Conservation (phyloP, 2,113 vertebrate species). For the Odocoileus hemionus region DNA sequence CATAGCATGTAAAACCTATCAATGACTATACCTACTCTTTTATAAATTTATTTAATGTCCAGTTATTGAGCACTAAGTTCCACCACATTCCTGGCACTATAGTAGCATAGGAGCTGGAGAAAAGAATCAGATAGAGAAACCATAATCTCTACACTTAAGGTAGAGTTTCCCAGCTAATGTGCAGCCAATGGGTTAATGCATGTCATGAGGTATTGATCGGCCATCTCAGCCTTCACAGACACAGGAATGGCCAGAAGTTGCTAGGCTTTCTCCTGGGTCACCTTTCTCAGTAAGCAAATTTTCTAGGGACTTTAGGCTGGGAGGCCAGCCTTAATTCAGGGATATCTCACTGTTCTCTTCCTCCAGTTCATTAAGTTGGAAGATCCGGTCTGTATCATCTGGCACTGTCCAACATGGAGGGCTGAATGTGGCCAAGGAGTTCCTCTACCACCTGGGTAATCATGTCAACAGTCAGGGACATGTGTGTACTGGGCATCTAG, state of each 20-base stretch:
- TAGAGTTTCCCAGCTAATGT: not conserved
- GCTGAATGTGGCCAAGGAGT: not conserved
- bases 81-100: too few species aligned
- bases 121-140: not conserved
- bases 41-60: not conserved
- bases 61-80: not conserved
- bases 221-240: not conserved
- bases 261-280: not conserved
- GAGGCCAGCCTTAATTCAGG: not conserved
- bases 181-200: not conserved
- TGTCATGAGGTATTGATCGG: rapidly evolving
- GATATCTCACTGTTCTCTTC: not conserved
- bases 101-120: not conserved
- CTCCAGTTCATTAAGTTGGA: not conserved
- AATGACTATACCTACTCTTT: not conserved
- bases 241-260: not conserved
- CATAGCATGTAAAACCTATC: not conserved
- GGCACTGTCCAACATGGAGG: not conserved
- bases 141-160: not conserved
- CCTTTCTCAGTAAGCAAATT: not conserved
- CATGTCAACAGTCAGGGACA: not conserved
- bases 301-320: not conserved
- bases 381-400: not conserved
- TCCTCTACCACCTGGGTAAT: not conserved
- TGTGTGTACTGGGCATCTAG: not conserved